Evolutionary conservation across 2,113 vertebrate genomes (phyloP), one percentile per base, ranked within the genome.

Genomic region (Martes martes): DNA sequence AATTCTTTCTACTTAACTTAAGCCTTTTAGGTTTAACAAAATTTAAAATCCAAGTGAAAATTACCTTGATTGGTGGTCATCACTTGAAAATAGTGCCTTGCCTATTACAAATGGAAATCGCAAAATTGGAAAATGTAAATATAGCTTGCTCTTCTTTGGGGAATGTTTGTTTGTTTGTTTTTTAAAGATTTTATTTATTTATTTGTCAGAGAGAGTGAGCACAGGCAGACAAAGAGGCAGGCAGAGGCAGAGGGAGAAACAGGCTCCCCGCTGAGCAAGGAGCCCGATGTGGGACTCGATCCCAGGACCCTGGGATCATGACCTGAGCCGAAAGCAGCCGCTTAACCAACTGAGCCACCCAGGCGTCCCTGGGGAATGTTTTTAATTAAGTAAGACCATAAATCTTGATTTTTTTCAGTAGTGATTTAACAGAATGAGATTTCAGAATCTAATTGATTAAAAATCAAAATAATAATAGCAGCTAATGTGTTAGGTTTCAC

Each of bases 351-450:
- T 39, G 39, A 39, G 39, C 39, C 39, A 39, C 39, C 39, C 39
- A 39, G 39, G 39, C 39, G 39, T 39, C 39, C 39, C 39, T 82
- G 14, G n/a, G 59, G 67, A 88, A 55, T 89, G 65, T 45, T 95
- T 98, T 96, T 81, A 76, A 93, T 79, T 76, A 89, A 88, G 10
- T 11, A 65, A 63, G n/a, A 78, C 16, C 69, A 61, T 89, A 61
- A 73, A 86, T 7, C 1, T 61, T 61, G 19, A 33, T 24, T 86
- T 86, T 93, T 91, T 36, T 63, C 76, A 80, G 10, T 50, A 21
- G 7, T 80, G 16, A 50, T 42, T 95, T 89, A 82, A 45, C 36
- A 81, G 71, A 92, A n/a, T 65, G 88, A 85, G 36, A 33, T 71
- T 94, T 94, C 63, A 95, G 52, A 59, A 47, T 86, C 87, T 89